Conservation (phyloP, 1,140 invertebrate species). For the Drosophila oshimai region DNA sequence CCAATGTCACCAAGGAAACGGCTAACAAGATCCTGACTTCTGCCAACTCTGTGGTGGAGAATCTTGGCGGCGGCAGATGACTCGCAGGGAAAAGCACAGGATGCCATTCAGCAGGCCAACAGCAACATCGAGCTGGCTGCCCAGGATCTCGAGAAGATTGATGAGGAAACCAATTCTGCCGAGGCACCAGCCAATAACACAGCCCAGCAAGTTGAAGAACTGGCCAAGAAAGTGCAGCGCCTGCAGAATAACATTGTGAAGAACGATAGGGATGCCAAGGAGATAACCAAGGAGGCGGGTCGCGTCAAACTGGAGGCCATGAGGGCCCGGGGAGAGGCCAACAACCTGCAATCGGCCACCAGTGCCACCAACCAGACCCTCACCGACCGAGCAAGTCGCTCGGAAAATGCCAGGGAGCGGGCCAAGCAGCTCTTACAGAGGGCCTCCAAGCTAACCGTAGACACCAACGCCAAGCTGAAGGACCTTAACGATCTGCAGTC, state of each 20-base stretch:
- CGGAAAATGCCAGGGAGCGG: slow-evolving; percentile 87
- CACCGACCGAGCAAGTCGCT: slow-evolving; percentile 85
- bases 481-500: slow-evolving; percentile 84
- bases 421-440: slow-evolving; percentile 89
- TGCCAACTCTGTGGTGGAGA: slow-evolving; percentile 85
- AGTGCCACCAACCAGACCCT: slow-evolving; percentile 85
- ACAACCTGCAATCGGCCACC: slow-evolving; percentile 63
- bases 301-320: slow-evolving; percentile 84
- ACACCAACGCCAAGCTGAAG: slow-evolving; percentile 89
- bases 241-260: slow-evolving; percentile 90
- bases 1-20: slow-evolving; percentile 88
- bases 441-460: slow-evolving; percentile 89
- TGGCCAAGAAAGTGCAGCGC: slow-evolving; percentile 87
- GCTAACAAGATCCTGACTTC: slow-evolving; percentile 85
- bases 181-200: slow-evolving; percentile 89
- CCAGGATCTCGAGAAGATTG: slow-evolving; percentile 87
- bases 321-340: slow-evolving; percentile 69
- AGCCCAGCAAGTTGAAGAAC: slow-evolving; percentile 86
- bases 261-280: slow-evolving; percentile 87
- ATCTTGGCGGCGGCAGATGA: slow-evolving; percentile 87
- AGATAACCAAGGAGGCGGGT: slow-evolving; percentile 85
- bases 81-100: slow-evolving; percentile 90
- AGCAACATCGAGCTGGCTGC: slow-evolving; percentile 90
- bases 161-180: slow-evolving; percentile 88
- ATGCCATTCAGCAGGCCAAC: slow-evolving; percentile 91